phyloP scores from a whole-genome alignment of 1,140 invertebrate species.

The Oryzaephilus surinamensis region DNA sequence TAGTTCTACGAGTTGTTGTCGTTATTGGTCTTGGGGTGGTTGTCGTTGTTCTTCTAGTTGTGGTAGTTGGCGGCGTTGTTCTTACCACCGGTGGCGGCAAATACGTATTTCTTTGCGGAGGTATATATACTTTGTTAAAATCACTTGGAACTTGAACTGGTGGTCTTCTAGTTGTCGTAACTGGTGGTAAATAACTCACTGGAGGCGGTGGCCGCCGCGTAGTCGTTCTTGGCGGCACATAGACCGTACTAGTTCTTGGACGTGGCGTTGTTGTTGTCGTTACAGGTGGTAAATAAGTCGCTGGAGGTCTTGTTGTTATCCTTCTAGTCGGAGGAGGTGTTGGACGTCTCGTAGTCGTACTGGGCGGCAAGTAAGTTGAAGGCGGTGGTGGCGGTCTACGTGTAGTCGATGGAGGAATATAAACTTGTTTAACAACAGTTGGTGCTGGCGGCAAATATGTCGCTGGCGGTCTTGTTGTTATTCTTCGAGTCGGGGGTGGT shows the following conservation, averaged over 20 bases:
- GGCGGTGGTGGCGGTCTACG: background rate
- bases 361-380: slow-evolving; percentile 1
- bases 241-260: too few species aligned
- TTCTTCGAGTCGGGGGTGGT: background rate
- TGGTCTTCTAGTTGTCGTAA: too few species aligned
- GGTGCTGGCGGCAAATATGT: slow-evolving; percentile 4
- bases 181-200: too few species aligned
- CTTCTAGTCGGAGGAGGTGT: slow-evolving; percentile 1
- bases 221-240: background rate
- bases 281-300: slow-evolving; percentile 1
- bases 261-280: too few species aligned
- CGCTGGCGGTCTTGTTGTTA: background rate
- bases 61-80: too few species aligned
- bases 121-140: background rate
- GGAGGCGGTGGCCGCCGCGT: background rate
- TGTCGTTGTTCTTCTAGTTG: too few species aligned
- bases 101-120: too few species aligned
- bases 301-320: background rate
- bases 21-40: too few species aligned
- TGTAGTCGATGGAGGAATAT: background rate
- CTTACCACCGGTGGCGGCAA: too few species aligned
- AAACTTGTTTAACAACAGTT: background rate
- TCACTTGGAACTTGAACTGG: too few species aligned
- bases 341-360: too few species aligned
- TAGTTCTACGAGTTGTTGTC: too few species aligned